Evolutionary conservation across 23 tunicate genomes (phyloP).

Genomic region (Aplidium turbinatum): DNA sequence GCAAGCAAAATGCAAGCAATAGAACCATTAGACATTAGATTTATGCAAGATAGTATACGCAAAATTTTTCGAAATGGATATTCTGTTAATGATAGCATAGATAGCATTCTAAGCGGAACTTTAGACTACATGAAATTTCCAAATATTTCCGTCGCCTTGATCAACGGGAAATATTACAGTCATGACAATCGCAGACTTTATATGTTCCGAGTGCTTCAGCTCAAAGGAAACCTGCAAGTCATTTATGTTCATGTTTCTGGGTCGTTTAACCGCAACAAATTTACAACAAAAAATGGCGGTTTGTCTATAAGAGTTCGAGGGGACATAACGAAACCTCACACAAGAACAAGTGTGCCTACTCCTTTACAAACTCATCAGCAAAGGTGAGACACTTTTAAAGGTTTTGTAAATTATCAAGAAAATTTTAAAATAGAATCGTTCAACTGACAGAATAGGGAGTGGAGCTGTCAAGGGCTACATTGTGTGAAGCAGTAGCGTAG

Average conservation of each 20-base stretch:
- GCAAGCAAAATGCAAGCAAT: too few species aligned
- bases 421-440: too few species aligned
- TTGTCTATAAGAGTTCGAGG: slow-evolving; percentile 5
- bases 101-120: neutral
- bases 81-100: neutral
- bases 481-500: too few species aligned
- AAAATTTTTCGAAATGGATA: neutral
- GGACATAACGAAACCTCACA: slow-evolving; percentile 3
- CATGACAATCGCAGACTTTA: neutral
- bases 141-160: neutral
- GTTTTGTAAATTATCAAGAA: too few species aligned
- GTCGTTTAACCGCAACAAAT: neutral
- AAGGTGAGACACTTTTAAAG: too few species aligned
- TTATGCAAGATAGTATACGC: too few species aligned
- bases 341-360: too few species aligned
- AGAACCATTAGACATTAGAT: too few species aligned
- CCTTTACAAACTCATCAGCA: too few species aligned
- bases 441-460: too few species aligned
- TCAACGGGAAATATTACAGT: neutral
- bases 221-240: neutral
- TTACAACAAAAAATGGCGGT: neutral
- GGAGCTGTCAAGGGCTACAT: too few species aligned
- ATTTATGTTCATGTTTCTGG: neutral
- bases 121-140: neutral
- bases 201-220: neutral